A percentile compares a stretch with the other conserved stretches of the same genome.
phyloP scores from a whole-genome alignment of 2,797 vertebrate genomes.

The Danionella dracula region DNA sequence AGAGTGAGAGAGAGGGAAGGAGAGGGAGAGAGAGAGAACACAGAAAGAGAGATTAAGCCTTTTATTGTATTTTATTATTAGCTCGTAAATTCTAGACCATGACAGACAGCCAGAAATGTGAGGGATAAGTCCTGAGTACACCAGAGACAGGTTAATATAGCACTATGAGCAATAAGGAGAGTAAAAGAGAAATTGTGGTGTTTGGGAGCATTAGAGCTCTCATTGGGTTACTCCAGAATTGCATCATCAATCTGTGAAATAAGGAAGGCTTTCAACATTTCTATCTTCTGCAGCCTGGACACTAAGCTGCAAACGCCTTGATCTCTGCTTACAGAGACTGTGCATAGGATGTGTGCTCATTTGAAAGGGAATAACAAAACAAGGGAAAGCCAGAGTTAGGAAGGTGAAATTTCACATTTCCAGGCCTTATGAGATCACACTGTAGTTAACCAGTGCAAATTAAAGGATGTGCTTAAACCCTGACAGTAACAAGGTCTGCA shows the following conservation, averaged over 20 bases:
- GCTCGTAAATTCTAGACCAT: too few relatives aligned
- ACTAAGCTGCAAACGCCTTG: constrained; percentile 3
- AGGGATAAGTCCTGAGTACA: too few relatives aligned
- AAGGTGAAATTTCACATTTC: neutral
- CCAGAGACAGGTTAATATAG: too few relatives aligned
- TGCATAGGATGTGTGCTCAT: neutral
- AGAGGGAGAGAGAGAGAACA: too few relatives aligned
- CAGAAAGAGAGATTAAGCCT: too few relatives aligned
- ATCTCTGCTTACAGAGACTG: neutral
- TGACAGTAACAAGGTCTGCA: too few relatives aligned
- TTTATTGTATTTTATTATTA: too few relatives aligned
- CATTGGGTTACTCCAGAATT: constrained; percentile 22
- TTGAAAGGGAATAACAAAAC: neutral
- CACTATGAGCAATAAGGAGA: neutral
- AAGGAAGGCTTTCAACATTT: constrained; percentile 9
- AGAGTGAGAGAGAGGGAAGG: too few relatives aligned
- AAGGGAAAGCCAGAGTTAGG: neutral
- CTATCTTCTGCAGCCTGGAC: constrained; percentile 4
- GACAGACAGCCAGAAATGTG: too few relatives aligned
- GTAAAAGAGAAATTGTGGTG: neutral
- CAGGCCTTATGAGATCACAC: neutral
- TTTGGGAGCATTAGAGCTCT: constrained; percentile 5
- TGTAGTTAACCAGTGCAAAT: neutral
- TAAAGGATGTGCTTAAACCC: too few relatives aligned
- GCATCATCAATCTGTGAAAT: constrained; percentile 11